phyloP scores from a whole-genome alignment of 1,140 invertebrate species.

The Saxidomus purpurata region DNA sequence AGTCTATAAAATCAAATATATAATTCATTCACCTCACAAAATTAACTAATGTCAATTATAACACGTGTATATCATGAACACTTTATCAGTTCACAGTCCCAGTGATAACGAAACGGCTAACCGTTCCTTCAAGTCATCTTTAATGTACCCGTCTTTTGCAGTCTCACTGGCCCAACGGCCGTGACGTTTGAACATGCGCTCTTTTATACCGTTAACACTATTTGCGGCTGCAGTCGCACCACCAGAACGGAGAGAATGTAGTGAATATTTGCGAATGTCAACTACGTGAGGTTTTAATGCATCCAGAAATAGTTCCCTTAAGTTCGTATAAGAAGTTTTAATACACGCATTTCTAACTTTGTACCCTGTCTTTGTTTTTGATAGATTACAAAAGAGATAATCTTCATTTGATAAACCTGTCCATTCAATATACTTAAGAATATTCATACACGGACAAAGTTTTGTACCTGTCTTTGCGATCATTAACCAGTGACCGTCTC shows the following conservation, averaged over 20 bases:
- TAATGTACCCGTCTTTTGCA: slow-evolving; percentile 42
- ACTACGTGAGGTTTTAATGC: background rate
- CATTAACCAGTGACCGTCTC: slow-evolving; percentile 10
- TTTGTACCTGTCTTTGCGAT: slow-evolving; percentile 28
- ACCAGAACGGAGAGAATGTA: slow-evolving; percentile 1
- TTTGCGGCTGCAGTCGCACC: slow-evolving; percentile 3
- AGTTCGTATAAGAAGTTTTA: background rate
- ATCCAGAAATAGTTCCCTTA: background rate
- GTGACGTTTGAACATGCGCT: slow-evolving; percentile 1
- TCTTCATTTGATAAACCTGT: background rate
- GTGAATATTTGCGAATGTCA: background rate
- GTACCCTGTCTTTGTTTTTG: background rate
- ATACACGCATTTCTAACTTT: background rate
- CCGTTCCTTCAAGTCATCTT: slow-evolving; percentile 33
- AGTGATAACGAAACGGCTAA: slow-evolving; percentile 42
- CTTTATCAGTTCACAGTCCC: slow-evolving; percentile 30
- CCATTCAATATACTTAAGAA: background rate
- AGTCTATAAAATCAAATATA: too few species aligned
- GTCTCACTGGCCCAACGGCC: slow-evolving; percentile 21
- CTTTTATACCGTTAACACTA: background rate
- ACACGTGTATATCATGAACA: too few species aligned
- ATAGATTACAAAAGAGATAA: background rate
- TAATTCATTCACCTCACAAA: too few species aligned
- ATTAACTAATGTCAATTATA: too few species aligned
- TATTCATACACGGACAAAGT: slow-evolving; percentile 6